A percentile compares a stretch with the other conserved stretches of the same genome.
These are phyloP conservation scores for Xiphophorus couchianus DNA, from an alignment of 2,113 vertebrate species.

Conservation along the genomic window DNA sequence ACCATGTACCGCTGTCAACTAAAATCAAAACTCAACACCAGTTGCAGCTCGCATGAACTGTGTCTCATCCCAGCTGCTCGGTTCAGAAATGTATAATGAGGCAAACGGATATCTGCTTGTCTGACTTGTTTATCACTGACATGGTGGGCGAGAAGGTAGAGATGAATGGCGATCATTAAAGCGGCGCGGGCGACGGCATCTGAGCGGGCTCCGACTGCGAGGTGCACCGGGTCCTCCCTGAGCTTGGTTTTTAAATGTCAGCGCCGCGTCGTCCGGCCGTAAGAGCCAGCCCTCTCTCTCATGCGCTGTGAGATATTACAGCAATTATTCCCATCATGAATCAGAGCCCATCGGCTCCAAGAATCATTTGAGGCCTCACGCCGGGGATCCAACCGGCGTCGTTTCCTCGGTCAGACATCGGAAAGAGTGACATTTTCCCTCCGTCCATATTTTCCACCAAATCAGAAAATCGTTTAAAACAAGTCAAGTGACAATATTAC, in stretches of 20 bases:
- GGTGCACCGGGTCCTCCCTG: slow-evolving; percentile 48
- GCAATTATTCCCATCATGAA: slow-evolving; percentile 57
- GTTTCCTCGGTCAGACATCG: slow-evolving; percentile 11
- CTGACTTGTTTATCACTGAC: slow-evolving; percentile 15
- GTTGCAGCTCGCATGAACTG: neutral
- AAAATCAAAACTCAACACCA: neutral
- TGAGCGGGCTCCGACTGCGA: slow-evolving; percentile 44
- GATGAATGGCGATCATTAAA: slow-evolving; percentile 66
- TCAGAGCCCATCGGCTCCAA: slow-evolving; percentile 33
- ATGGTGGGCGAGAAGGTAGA: slow-evolving; percentile 41
- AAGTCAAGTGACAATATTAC: slow-evolving; percentile 53
- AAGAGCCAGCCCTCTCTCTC: slow-evolving; percentile 31
- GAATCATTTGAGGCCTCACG: slow-evolving; percentile 43
- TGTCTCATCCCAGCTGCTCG: neutral
- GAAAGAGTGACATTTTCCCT: slow-evolving; percentile 62
- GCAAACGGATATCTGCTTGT: neutral
- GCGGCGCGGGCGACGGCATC: slow-evolving; percentile 42
- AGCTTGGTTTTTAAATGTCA: slow-evolving; percentile 68
- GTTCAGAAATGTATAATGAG: slow-evolving; percentile 7
- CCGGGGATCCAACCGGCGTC: neutral
- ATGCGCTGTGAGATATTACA: slow-evolving; percentile 44
- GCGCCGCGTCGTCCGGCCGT: slow-evolving; percentile 22
- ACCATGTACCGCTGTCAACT: neutral
- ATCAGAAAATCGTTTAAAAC: slow-evolving; percentile 61
- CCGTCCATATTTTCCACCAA: slow-evolving; percentile 47